Percentiles rank a stretch among this genome's conserved stretches.
Evolutionary conservation across 2,888 invertebrate genomes (phyloP).

Genomic region (Rhagonycha fulva): DNA sequence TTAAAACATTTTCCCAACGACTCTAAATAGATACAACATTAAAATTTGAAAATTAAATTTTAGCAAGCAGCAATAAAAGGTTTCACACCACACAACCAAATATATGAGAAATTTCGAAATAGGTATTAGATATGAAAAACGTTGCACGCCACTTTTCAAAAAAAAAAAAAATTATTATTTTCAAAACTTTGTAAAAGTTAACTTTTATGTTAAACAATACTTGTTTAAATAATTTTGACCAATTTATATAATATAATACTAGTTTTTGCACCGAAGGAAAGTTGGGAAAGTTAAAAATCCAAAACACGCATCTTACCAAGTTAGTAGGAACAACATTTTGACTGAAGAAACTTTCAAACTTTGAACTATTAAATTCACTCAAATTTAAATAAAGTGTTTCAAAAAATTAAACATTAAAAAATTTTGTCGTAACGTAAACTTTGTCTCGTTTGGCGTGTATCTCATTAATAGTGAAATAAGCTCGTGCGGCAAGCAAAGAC

Average conservation of each 20-base stretch:
- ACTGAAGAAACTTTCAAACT: conserved; percentile 7
- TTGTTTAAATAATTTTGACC: not conserved
- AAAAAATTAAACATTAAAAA: not conserved
- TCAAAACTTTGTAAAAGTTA: not conserved
- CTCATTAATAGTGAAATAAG: conserved; percentile 40
- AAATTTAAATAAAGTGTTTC: not conserved
- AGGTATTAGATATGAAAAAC: not conserved
- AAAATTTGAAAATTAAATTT: not conserved
- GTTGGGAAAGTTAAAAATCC: not conserved
- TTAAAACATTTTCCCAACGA: conserved; percentile 4
- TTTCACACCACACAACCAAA: not conserved
- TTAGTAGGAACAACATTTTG: conserved; percentile 18
- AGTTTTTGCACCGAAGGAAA: not conserved
- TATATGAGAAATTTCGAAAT: not conserved
- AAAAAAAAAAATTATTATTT: not conserved
- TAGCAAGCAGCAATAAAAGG: not conserved
- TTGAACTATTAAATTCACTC: not conserved
- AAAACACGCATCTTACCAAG: conserved; percentile 39
- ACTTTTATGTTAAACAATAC: not conserved
- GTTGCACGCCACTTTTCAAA: not conserved
- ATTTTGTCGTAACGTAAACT: conserved; percentile 7
- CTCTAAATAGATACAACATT: not conserved
- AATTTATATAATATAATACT: not conserved
- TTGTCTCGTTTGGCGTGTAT: conserved; percentile 33
- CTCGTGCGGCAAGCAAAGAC: conserved; percentile 42